Conservation (phyloP, 2,113 vertebrate genomes). For the Nipponia nippon region DNA sequence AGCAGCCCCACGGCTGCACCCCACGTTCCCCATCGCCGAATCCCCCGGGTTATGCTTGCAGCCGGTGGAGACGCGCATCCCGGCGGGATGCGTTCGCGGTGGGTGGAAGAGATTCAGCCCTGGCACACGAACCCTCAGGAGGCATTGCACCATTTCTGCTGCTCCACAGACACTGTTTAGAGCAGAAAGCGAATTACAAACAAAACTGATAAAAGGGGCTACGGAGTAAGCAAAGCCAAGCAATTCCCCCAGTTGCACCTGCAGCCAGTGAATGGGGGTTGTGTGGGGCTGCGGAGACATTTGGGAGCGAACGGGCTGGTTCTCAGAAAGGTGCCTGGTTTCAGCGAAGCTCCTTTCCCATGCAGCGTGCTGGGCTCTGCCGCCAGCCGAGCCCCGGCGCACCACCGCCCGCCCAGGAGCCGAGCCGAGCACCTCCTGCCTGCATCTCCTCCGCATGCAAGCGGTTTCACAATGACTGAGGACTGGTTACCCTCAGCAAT, state of each 20-base stretch:
- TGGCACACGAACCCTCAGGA: accelerated
- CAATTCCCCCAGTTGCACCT: accelerated
- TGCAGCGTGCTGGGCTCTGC: background rate
- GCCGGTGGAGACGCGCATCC: accelerated
- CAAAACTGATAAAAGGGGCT: accelerated
- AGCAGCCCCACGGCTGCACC: background rate
- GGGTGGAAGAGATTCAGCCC: background rate
- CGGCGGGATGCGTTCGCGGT: accelerated
- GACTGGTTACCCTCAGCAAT: background rate
- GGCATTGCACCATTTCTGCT: background rate
- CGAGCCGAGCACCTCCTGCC: background rate
- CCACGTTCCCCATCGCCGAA: accelerated
- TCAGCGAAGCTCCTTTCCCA: background rate
- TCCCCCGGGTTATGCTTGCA: accelerated
- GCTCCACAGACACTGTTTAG: accelerated
- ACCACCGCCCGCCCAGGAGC: background rate
- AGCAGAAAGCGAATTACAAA: background rate
- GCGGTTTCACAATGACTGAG: background rate
- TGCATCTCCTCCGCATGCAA: background rate
- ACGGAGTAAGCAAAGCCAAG: accelerated
- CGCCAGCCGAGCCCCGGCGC: background rate
- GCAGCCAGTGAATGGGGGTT: accelerated
- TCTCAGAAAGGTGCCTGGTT: background rate
- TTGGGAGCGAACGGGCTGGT: accelerated
- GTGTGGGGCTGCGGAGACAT: background rate